Conservation (phyloP, 2,888 invertebrate species). For the Sminthurides aquaticus region DNA sequence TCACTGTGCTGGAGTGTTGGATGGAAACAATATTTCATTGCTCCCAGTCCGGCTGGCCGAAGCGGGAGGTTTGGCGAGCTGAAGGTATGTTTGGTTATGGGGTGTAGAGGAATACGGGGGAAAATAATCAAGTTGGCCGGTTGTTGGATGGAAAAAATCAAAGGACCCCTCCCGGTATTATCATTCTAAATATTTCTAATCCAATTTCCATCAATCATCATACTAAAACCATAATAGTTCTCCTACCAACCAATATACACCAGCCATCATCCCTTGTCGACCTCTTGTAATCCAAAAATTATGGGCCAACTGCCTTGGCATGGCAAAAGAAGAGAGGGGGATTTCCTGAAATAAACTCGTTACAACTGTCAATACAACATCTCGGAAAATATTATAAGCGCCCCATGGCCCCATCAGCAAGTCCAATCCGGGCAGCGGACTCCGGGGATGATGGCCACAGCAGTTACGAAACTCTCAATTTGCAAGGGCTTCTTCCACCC, state of each 20-base stretch:
- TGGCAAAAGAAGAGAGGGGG: background rate
- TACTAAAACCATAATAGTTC: constrained; percentile 23
- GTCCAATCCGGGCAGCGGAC: too few species aligned
- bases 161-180: background rate
- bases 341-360: background rate
- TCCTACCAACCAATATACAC: too few species aligned
- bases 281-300: background rate
- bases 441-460: too few species aligned
- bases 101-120: too few species aligned
- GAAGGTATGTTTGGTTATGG: too few species aligned
- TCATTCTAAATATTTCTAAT: constrained; percentile 9
- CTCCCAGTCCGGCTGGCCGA: background rate
- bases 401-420: background rate
- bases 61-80: too few species aligned
- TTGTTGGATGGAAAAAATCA: too few species aligned
- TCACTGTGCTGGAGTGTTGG: background rate
- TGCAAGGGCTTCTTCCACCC: too few species aligned
- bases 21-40: background rate
- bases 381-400: background rate
- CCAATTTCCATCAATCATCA: constrained; percentile 27
- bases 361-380: background rate
- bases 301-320: too few species aligned
- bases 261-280: background rate
- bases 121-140: background rate
- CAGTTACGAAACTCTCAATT: too few species aligned